Base-by-base conservation (phyloP, 2,888 invertebrate genomes). In the Stomorhina lunata region DNA sequence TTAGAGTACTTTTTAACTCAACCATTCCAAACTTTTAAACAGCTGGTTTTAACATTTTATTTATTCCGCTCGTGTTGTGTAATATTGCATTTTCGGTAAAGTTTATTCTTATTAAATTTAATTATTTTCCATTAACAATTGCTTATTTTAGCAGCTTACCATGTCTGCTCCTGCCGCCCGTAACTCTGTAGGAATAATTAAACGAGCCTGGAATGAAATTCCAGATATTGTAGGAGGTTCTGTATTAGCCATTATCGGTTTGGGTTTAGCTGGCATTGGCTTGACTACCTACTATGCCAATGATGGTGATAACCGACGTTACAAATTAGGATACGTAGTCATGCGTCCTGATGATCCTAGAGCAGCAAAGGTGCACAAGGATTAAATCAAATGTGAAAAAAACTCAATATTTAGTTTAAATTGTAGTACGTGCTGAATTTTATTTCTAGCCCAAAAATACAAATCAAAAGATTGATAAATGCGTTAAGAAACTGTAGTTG, bases 291-390 rank as follows among this genome's bases (percentile, higher is more conserved):
- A 94, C 85, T 87, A 91, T 22, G 90, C 92, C 80, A 92, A 92
- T 43, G 94, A 95, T 87, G 94, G 94, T 66, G 94, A 95, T 87
- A 95, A 95, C 86, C 92, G 93, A 82, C 93, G 92, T 87, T 95
- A 95, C 90, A 95, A 95, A 89, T 86, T 90, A 43, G 90, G 92
- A 20, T 94, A 94, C 87, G 92, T 94, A 37, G 93, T 95, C 7
- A 92, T 94, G 90, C 92, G 95, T 81, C 92, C 95, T 12, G 94
- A 95, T 85, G 95, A 95, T 88, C 95, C 95, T 1, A 92, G 92
- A 87, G 94, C 91, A 17, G 90, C 92, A 55, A 92, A 91, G 87
- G 92, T 95, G 48, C 92, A 91, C 77, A 93, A 92, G 86, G 92
- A 94, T 85, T 94, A 84, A n/a, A n/a, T n/a, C n/a, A 84, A 15